A percentile compares a stretch with the other conserved stretches of the same genome.
Evolutionary conservation across 2,797 vertebrate genomes (phyloP).

Genomic region (Picus viridis): DNA sequence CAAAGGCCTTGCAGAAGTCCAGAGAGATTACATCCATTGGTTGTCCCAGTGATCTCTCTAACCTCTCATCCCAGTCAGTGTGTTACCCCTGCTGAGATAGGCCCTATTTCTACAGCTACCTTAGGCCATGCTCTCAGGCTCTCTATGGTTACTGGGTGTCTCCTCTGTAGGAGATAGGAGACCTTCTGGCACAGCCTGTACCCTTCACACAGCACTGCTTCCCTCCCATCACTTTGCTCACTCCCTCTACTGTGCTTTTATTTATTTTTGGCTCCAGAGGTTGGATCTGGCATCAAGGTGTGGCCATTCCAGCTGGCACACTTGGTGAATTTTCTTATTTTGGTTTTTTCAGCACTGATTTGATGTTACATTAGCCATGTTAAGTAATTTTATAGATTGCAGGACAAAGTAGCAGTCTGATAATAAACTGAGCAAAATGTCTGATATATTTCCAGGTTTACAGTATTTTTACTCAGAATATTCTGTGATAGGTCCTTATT

Average conservation of each 20-base stretch:
- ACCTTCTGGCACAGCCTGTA: fast-evolving
- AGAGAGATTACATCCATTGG: no score
- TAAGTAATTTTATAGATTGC: not conserved
- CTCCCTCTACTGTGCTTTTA: not conserved
- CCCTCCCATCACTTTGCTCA: not conserved
- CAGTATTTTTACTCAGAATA: not conserved
- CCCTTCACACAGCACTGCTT: fast-evolving
- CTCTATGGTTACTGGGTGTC: fast-evolving
- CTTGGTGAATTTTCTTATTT: not conserved
- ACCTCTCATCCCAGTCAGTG: no score
- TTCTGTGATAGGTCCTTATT: not conserved
- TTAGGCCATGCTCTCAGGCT: no score
- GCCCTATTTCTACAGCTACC: no score
- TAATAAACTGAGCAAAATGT: not conserved
- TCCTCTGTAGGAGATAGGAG: not conserved
- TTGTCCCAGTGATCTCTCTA: not conserved
- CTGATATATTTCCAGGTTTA: not conserved
- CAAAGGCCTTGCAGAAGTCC: no score
- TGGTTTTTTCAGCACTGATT: not conserved
- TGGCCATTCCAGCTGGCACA: fast-evolving
- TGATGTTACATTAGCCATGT: not conserved
- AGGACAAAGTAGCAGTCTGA: not conserved
- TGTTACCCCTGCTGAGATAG: not conserved
- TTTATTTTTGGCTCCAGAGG: not conserved
- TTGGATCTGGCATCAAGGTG: not conserved